Evolutionary conservation across 2,888 invertebrate species (phyloP).

Genomic region (Epistrophe eligans): DNA sequence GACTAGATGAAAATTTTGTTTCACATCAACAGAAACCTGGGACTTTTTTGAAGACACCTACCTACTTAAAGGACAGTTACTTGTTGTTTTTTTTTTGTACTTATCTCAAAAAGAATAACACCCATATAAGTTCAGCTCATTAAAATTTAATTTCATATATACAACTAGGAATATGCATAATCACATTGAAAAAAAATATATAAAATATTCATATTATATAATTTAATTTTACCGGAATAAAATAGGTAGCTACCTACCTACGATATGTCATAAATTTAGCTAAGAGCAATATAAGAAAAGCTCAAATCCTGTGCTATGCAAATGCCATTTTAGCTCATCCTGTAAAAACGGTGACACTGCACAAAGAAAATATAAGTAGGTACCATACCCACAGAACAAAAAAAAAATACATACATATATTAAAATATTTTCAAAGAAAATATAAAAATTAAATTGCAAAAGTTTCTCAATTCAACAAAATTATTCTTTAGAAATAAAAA

Average conservation of each 20-base stretch:
- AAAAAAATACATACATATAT: not conserved
- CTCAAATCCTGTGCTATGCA: slow-evolving; percentile 4
- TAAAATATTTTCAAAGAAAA: not conserved
- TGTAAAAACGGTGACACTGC: not conserved
- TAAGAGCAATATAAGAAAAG: not conserved
- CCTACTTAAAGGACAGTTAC: too few relatives aligned
- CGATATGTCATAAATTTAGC: not conserved
- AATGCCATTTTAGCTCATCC: slow-evolving; percentile 9
- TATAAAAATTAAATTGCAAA: slow-evolving; percentile 20
- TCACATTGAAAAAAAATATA: not conserved
- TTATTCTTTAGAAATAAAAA: slow-evolving; percentile 18
- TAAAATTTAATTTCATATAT: not conserved
- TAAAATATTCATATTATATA: not conserved
- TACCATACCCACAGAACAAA: not conserved
- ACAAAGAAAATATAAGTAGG: not conserved
- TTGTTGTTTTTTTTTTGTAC: not conserved
- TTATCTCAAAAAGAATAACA: not conserved
- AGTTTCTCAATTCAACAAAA: not conserved
- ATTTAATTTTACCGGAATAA: not conserved
- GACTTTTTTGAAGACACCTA: too few relatives aligned
- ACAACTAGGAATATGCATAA: not conserved
- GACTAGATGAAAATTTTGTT: too few relatives aligned
- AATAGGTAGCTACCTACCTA: too few relatives aligned
- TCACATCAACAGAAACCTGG: too few relatives aligned
- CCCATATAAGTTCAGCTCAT: not conserved